Conservation (phyloP, 2,113 vertebrate genomes). For the Eretmochelys imbricata region DNA sequence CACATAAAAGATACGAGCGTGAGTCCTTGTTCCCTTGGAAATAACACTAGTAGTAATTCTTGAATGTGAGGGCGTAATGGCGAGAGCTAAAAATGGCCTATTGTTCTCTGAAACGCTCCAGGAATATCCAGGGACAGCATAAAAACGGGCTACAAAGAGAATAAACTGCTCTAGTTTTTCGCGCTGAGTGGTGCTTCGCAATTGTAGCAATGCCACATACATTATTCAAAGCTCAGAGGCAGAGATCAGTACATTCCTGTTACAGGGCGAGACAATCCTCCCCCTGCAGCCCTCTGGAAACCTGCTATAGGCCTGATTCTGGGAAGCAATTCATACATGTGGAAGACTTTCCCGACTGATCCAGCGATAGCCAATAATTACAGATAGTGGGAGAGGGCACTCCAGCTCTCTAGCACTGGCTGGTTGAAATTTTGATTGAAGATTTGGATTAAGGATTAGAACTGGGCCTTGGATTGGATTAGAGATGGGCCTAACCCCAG, state of each 20-base stretch:
- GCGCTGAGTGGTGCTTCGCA: not conserved
- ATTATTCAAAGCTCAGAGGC: not conserved
- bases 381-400: not conserved
- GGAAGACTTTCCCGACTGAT: not conserved
- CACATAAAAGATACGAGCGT: constrained; percentile 69
- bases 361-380: not conserved
- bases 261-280: not conserved
- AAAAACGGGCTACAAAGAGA: not conserved
- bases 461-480: not conserved
- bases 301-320: rapidly evolving
- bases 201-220: not conserved
- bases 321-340: not conserved
- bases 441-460: not conserved
- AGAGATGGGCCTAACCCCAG: not conserved
- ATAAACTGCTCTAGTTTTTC: not conserved
- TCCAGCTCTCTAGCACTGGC: rapidly evolving
- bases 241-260: not conserved
- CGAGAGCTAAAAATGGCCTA: constrained; percentile 11
- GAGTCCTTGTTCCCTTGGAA: constrained; percentile 78
- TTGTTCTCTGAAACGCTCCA: constrained; percentile 18
- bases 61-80: constrained; percentile 29
- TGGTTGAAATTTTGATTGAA: not conserved
- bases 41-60: constrained; percentile 77
- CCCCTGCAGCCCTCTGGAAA: not conserved
- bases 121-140: constrained; percentile 8